Conservation (phyloP, 2,797 vertebrate genomes). For the Muscicapa striata region DNA sequence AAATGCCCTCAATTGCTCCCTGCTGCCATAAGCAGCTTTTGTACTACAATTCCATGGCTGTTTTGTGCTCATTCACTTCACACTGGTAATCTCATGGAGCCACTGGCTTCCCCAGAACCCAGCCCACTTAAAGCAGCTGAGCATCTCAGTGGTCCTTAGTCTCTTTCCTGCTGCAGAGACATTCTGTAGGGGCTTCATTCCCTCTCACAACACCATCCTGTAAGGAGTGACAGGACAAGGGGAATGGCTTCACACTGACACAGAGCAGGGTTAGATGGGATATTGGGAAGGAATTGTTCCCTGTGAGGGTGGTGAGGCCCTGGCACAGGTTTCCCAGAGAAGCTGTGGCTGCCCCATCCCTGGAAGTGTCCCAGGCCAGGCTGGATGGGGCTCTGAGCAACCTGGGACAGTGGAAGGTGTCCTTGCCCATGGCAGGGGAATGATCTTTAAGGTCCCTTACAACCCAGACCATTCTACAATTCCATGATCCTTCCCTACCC, state of each 20-base stretch:
- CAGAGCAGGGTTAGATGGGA: too few relatives aligned
- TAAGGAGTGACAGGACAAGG: background rate
- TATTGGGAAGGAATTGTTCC: too few relatives aligned
- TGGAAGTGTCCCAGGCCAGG: rapidly evolving
- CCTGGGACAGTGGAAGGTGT: rapidly evolving
- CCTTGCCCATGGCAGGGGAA: background rate
- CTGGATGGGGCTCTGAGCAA: rapidly evolving
- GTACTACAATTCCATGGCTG: constrained; percentile 4
- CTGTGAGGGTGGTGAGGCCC: too few relatives aligned
- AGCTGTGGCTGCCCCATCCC: background rate
- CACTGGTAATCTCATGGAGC: background rate
- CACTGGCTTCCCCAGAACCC: background rate
- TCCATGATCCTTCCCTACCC: rapidly evolving
- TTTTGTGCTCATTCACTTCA: background rate
- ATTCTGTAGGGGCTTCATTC: background rate
- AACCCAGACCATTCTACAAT: background rate
- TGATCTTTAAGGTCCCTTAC: background rate
- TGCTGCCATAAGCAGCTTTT: constrained; percentile 43
- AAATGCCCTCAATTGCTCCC: constrained; percentile 51
- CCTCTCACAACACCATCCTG: background rate
- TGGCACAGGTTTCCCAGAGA: rapidly evolving
- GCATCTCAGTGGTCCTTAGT: background rate
- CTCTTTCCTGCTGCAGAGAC: background rate
- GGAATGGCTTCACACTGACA: background rate
- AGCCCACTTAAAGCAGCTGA: background rate